Conservation (phyloP, 2,113 vertebrate genomes). For the Oreochromis spilurus region DNA sequence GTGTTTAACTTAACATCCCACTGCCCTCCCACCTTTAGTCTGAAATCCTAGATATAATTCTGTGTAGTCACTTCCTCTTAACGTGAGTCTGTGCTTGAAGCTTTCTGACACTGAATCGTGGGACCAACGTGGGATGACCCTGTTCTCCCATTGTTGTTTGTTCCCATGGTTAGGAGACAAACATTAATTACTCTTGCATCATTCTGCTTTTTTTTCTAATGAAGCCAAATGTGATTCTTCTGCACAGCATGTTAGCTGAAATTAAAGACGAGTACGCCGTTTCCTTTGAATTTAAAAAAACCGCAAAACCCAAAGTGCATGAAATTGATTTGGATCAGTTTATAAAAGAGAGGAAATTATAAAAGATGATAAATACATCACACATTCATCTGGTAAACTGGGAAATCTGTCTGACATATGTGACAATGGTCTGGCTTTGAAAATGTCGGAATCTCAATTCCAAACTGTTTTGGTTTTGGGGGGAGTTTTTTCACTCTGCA, state of each 20-base stretch:
- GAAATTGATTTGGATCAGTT: not conserved
- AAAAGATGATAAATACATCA: not conserved
- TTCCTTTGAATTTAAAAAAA: not conserved
- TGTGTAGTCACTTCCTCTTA: not conserved
- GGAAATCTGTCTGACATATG: not conserved
- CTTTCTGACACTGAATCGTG: not conserved
- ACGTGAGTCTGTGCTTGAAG: not conserved
- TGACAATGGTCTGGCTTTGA: not conserved
- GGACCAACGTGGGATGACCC: not conserved
- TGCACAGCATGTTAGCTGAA: not conserved
- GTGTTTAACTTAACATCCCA: not conserved
- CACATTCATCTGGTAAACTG: not conserved
- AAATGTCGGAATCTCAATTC: not conserved
- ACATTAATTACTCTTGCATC: not conserved
- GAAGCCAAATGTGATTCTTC: not conserved
- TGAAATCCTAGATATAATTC: not conserved
- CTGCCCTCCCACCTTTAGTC: not conserved
- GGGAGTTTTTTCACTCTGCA: not conserved
- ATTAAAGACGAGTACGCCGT: not conserved
- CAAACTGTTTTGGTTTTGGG: rapidly evolving
- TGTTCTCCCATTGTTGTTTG: not conserved
- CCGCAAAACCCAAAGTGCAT: not conserved
- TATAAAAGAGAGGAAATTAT: not conserved
- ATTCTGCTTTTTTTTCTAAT: not conserved
- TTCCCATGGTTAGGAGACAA: not conserved